phyloP scores from a whole-genome alignment of 2,888 invertebrate species.

The Antheraea assamensis region DNA sequence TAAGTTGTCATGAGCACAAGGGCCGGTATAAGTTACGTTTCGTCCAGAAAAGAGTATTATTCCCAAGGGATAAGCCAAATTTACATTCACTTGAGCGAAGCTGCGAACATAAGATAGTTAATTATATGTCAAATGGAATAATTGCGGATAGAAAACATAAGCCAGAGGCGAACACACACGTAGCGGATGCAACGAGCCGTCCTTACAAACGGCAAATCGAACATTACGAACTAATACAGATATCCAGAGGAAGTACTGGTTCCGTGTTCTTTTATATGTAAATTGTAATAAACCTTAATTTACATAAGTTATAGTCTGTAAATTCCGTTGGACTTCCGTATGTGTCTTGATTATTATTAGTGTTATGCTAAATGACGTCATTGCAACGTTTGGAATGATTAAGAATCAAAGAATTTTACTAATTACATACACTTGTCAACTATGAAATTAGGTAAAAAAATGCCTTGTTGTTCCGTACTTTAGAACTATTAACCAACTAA shows the following conservation, averaged over 20 bases:
- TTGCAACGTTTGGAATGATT: neutral
- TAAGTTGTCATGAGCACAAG: too few relatives aligned
- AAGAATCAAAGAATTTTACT: neutral
- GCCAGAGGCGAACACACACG: slow-evolving; percentile 46
- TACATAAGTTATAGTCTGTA: slow-evolving; percentile 8
- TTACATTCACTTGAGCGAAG: neutral
- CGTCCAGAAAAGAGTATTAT: too few relatives aligned
- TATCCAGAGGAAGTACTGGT: slow-evolving; percentile 39
- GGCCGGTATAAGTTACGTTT: too few relatives aligned
- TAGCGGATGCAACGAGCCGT: slow-evolving; percentile 50
- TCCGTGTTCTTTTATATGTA: slow-evolving; percentile 35
- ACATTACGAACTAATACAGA: slow-evolving; percentile 39
- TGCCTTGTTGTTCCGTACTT: neutral
- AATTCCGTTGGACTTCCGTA: neutral
- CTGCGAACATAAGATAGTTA: neutral
- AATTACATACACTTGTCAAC: neutral
- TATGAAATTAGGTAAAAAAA: neutral
- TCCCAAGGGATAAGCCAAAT: too few relatives aligned
- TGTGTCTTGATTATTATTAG: neutral
- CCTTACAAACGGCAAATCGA: slow-evolving; percentile 53
- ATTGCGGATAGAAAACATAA: neutral
- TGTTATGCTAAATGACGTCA: neutral
- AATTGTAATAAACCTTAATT: slow-evolving; percentile 26
- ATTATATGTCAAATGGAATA: neutral
- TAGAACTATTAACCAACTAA: too few relatives aligned